Percentiles rank a stretch among this genome's conserved stretches.
Evolutionary conservation across 2,888 invertebrate species (phyloP).

Genomic region (Hybos culiciformis): DNA sequence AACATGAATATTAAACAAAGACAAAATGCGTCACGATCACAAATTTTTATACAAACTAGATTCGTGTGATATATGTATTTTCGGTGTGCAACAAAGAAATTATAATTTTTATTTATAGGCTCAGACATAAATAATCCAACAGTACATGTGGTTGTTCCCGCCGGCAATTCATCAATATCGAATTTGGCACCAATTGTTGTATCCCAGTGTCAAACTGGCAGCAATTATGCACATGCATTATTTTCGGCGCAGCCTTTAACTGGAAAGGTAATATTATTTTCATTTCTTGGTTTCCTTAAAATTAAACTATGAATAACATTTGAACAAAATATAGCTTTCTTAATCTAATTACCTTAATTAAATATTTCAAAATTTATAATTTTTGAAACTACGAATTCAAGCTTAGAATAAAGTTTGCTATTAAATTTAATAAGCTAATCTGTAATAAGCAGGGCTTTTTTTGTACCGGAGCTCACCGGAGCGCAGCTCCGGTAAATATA

Average conservation of each 20-base stretch:
- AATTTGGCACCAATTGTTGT: constrained; percentile 50
- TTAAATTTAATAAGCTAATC: too few relatives aligned
- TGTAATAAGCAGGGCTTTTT: too few relatives aligned
- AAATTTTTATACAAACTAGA: too few relatives aligned
- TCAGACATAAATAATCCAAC: constrained; percentile 18
- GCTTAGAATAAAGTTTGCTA: too few relatives aligned
- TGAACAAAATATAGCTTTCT: background rate
- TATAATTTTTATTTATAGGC: constrained; percentile 2
- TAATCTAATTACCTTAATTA: too few relatives aligned
- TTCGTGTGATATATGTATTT: too few relatives aligned
- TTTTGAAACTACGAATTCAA: too few relatives aligned
- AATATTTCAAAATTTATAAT: too few relatives aligned
- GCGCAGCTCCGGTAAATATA: too few relatives aligned
- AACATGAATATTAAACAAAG: too few relatives aligned
- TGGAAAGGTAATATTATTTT: constrained; percentile 44
- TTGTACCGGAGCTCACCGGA: too few relatives aligned
- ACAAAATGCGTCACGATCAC: too few relatives aligned
- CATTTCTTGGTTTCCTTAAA: background rate
- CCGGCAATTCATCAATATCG: constrained; percentile 15
- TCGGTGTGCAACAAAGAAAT: background rate
- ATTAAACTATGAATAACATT: background rate
- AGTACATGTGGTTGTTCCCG: constrained; percentile 33
- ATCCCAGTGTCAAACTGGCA: constrained; percentile 41
- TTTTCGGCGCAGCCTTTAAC: constrained; percentile 45
- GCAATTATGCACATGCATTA: constrained; percentile 45